These are phyloP conservation scores for Aradophagus sp. DNA, from an alignment of 1,140 invertebrate species.

Conservation along the genomic window DNA sequence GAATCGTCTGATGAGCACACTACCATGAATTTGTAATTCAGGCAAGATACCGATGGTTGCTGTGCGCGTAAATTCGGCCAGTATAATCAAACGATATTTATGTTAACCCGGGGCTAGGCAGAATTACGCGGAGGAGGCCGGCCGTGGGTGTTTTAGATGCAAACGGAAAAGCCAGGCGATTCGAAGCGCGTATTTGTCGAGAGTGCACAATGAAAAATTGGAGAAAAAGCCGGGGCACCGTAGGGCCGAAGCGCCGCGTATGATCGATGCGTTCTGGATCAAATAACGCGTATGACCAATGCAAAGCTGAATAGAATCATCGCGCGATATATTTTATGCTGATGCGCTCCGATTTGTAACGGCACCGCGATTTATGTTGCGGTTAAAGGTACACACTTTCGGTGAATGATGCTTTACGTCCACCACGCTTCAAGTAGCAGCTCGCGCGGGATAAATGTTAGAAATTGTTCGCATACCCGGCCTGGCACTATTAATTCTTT, in stretches of 20 bases:
- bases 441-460: conserved; percentile 27
- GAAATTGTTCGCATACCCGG: conserved; percentile 36
- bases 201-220: conserved; percentile 28
- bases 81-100: conserved; percentile 41
- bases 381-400: conserved; percentile 40
- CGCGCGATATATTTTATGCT: conserved; percentile 35
- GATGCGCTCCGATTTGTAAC: conserved; percentile 26
- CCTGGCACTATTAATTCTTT: too few species aligned
- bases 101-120: conserved; percentile 21
- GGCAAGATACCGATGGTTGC: conserved; percentile 12
- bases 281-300: conserved; percentile 26
- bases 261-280: conserved; percentile 26
- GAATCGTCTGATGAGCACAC: conserved; percentile 20
- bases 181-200: conserved; percentile 18
- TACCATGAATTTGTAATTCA: conserved; percentile 30
- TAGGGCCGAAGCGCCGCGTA: background rate
- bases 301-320: conserved; percentile 37
- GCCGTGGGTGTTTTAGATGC: conserved; percentile 13
- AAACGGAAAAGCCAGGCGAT: too few species aligned
- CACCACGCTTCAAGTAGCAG: conserved; percentile 29
- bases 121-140: conserved; percentile 1
- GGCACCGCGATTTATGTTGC: conserved; percentile 33
- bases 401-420: conserved; percentile 33
- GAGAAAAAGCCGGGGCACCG: conserved; percentile 14
- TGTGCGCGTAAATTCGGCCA: conserved; percentile 15